Base-by-base conservation (phyloP, 2,888 invertebrate species). In the Globia sparganii region DNA sequence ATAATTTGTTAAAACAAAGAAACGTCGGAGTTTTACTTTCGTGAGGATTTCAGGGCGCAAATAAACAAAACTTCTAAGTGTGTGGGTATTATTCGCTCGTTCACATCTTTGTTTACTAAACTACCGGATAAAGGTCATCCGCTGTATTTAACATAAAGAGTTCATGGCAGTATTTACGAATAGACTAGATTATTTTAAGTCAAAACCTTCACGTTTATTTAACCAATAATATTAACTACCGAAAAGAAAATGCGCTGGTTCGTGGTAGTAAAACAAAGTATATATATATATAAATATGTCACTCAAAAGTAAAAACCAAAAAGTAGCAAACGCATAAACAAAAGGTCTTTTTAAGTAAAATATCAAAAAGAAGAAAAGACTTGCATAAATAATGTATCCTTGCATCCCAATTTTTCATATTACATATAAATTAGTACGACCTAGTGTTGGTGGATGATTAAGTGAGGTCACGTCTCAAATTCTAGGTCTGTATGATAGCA, bases 391-490 rank as follows among this genome's bases (percentile, higher is more conserved):
- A 73, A 77, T 49, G 40, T 78, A 53, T 75, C 67, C 74, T 72
- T 46, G 72, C 58, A 78, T 71, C 69, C 75, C 68, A 87, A 72
- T 80, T 80, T 80, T 81, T 78, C 70, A 71, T 40, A 77, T 78
- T 87, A 77, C 73, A 67, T 84, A 78, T 78, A 83, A 87, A 81
- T 88, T 80, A 87, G 77, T 81, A 83, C 87, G 90, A 88, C 91
- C 93, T 89, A 92, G 87, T 91, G 93, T 87, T 86, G 80, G 79
- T 74, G 82, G 89, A 89, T 88, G 88, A 92, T 93, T 92, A 91
- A 89, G 90, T 92, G 94, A 93, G 91, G 92, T 94, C 93, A 93
- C 85, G 85, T 90, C 88, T 89, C 77, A 90, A 91, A 91, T 90
- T 91, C 90, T 92, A 91, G 91, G 88, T 91, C 90, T 88, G 88